Evolutionary conservation across 2,888 invertebrate genomes (phyloP).

Genomic region (Anodontia alba): DNA sequence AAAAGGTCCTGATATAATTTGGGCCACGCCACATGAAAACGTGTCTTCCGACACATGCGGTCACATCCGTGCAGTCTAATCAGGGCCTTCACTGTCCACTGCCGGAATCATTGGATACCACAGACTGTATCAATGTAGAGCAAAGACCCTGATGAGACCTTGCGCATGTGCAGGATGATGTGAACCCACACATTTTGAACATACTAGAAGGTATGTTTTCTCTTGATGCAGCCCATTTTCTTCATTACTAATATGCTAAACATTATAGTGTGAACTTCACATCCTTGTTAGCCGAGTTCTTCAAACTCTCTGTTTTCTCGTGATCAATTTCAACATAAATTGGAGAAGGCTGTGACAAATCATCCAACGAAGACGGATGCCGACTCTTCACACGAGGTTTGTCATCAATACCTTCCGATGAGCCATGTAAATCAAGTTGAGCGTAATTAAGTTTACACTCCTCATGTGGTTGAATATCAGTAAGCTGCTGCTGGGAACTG

Average conservation of each 20-base stretch:
- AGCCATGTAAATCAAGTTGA: conserved; percentile 80
- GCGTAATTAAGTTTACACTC: conserved; percentile 84
- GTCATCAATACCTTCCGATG: conserved; percentile 72
- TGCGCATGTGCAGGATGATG: no score
- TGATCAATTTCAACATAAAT: conserved; percentile 84
- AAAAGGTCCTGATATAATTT: no score
- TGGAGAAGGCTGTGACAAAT: conserved; percentile 50
- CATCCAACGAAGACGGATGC: conserved; percentile 68
- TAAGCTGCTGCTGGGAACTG: conserved; percentile 55
- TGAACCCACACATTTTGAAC: no score
- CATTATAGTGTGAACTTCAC: conserved; percentile 57
- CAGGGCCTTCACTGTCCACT: no score
- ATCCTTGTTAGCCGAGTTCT: conserved; percentile 60
- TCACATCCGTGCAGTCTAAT: no score
- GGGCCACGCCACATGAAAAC: no score
- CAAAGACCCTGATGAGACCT: no score
- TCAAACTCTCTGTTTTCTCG: conserved; percentile 82
- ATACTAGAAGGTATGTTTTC: neutral
- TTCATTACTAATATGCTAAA: neutral
- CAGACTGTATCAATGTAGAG: no score
- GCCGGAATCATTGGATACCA: no score
- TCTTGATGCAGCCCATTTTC: neutral
- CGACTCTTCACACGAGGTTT: conserved; percentile 70
- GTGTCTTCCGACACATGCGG: no score
- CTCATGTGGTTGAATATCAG: conserved; percentile 7